Evolutionary conservation across 2,797 vertebrate genomes (phyloP), one percentile per base, ranked within the genome.

Genomic region (Sylvia borin): DNA sequence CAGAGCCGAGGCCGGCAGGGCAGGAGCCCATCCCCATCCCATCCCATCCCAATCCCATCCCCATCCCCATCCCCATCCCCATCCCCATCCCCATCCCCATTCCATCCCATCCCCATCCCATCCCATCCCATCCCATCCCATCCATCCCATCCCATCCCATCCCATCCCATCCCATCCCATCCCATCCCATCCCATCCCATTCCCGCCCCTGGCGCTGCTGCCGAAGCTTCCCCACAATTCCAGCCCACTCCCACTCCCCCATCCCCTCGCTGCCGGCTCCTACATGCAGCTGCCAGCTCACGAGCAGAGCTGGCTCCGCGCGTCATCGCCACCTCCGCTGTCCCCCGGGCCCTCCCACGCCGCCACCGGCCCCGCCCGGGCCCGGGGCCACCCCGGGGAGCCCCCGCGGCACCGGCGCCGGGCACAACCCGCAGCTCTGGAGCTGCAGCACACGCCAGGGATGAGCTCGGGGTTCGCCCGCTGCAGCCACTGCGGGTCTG

Each of bases 201-300:
- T 2, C 57, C 43, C 19, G 19, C 43, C 47, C 24, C 12, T 8
- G 76, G 77, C 10, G 7, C 5, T 32, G 79, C 77, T 50, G 38
- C 34, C 5, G 58, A 27, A 85, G 60, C 74, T 36, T 75, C 54
- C 91, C 54, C 36, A 31, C 45, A 14, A 60, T 31, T 15, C 54
- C 81, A n/a, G 61, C 45, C 47, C 50, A 32, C 94, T 92, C 94
- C 89, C 90, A 86, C 95, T 81, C 89, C 66, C 4, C 65, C 65
- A 21, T 29, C 50, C 79, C 55, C 68, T 47, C 45, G 1, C 54
- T 91, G 43, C 85, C 32, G 0, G 62, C 95, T 95, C 94, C 94
- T 34, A 81, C 95, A 75, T 22, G 31, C 94, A 89, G 93, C 16
- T 84, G 80, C 93, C 95, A 96, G 94, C 94, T 95, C 94, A 95